phyloP scores from a whole-genome alignment of 2,888 invertebrate genomes.

The Augochlorella aurata region DNA sequence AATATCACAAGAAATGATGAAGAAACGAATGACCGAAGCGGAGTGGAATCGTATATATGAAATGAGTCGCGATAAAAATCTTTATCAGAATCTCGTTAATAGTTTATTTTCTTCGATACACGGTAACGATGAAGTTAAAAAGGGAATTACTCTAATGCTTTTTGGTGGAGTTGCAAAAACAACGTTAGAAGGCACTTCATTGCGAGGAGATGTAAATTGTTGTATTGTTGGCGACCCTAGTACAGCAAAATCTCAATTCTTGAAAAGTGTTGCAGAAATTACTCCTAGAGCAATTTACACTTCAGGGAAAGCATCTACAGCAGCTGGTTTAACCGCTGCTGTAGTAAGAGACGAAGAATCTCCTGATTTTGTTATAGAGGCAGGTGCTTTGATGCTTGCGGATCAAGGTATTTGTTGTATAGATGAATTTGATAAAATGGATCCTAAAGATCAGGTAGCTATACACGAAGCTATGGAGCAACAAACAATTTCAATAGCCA shows the following conservation, averaged over 20 bases:
- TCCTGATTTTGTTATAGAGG: conserved; percentile 99
- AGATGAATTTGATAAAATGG: conserved; percentile 99
- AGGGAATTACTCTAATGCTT: conserved; percentile 95
- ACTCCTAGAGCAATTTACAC: conserved; percentile 98
- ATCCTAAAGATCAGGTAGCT: conserved; percentile 97
- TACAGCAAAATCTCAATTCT: conserved; percentile 98
- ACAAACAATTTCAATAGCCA: conserved; percentile 99
- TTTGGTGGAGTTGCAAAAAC: conserved; percentile 98
- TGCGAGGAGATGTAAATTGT: conserved; percentile 98
- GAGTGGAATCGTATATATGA: conserved; percentile 98
- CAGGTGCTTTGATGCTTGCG: conserved; percentile 99
- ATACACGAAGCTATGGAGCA: conserved; percentile 99
- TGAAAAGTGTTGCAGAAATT: conserved; percentile 97
- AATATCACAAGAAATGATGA: conserved; percentile 94
- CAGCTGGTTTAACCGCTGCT: conserved; percentile 99
- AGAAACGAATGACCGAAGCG: conserved; percentile 95
- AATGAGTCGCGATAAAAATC: conserved; percentile 96
- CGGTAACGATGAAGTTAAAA: conserved; percentile 98
- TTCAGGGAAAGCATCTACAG: conserved; percentile 98
- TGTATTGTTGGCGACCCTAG: conserved; percentile 99
- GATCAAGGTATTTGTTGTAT: conserved; percentile 99
- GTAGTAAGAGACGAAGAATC: conserved; percentile 99
- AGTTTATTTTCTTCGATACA: conserved; percentile 98
- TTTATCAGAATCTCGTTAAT: conserved; percentile 94
- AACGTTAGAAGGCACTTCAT: conserved; percentile 94